These are phyloP conservation scores for Suncus etruscus DNA, from an alignment of 2,113 vertebrate species.

Conservation along the genomic window DNA sequence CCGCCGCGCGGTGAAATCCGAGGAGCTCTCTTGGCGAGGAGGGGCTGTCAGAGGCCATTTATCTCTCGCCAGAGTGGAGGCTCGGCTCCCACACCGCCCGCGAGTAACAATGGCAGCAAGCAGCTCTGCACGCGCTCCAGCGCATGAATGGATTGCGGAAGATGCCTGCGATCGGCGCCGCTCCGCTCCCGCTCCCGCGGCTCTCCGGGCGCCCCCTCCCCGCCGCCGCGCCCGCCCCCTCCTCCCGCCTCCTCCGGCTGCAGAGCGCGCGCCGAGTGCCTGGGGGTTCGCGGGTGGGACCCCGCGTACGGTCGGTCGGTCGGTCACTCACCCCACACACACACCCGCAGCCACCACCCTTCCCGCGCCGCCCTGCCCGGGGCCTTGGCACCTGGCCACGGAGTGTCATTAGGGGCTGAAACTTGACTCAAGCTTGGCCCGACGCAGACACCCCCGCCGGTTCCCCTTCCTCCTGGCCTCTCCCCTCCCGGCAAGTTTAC, in stretches of 20 bases:
- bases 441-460: conserved; percentile 47
- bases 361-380: conserved; percentile 59
- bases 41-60: conserved; percentile 88
- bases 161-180: conserved; percentile 85
- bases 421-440: conserved; percentile 82
- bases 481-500: conserved; percentile 79
- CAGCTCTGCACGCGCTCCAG: conserved; percentile 87
- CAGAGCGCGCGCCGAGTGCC: conserved; percentile 73
- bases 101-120: conserved; percentile 90
- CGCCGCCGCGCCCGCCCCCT: conserved; percentile 33
- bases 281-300: conserved; percentile 80
- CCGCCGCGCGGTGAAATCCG: conserved; percentile 83
- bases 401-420: conserved; percentile 83
- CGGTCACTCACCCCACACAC: conserved; percentile 2
- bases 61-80: conserved; percentile 86
- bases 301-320: conserved; percentile 61
- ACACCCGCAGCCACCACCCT: conserved; percentile 43
- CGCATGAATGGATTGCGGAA: conserved; percentile 89
- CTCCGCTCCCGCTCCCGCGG: conserved; percentile 72
- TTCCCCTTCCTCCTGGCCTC: conserved; percentile 26
- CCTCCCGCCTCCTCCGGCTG: conserved; percentile 59
- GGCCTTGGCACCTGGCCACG: conserved; percentile 82
- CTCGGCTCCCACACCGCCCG: conserved; percentile 87
- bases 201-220: conserved; percentile 83
- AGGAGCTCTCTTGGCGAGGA: conserved; percentile 85